A percentile compares a stretch with the other conserved stretches of the same genome.
phyloP scores from a whole-genome alignment of 1,140 invertebrate species.

The Yoshiicerus persimilis region DNA sequence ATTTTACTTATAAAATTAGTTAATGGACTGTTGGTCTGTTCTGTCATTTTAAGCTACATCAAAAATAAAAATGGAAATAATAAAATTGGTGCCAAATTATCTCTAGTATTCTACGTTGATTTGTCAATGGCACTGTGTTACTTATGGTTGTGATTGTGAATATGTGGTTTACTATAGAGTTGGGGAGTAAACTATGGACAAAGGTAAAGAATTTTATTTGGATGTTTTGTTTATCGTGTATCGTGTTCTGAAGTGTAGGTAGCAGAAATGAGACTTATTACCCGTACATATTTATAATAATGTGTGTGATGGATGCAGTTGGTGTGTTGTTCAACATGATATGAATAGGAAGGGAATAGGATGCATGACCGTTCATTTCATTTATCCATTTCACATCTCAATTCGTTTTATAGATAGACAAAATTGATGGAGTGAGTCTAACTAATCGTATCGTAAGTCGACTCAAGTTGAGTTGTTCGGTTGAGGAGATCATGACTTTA shows the following conservation, averaged over 20 bases:
- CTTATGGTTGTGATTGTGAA: too few species aligned
- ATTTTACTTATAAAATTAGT: too few species aligned
- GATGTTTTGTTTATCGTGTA: background rate
- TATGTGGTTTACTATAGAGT: too few species aligned
- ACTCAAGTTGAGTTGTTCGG: background rate
- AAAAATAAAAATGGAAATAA: background rate
- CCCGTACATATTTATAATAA: background rate
- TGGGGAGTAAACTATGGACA: background rate
- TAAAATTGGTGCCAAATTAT: background rate
- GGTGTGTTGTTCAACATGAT: background rate
- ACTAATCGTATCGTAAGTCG: background rate
- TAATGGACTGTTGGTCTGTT: background rate
- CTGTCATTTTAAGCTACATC: background rate
- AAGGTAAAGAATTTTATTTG: background rate
- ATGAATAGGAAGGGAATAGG: background rate
- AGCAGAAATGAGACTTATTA: background rate
- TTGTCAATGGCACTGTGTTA: too few species aligned
- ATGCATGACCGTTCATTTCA: slow-evolving; percentile 31
- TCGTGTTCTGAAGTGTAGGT: background rate
- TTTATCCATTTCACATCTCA: slow-evolving; percentile 20
- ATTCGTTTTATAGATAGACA: slow-evolving; percentile 4
- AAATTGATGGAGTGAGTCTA: background rate
- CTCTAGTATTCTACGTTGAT: background rate
- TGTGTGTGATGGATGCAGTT: background rate
- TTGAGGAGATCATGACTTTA: slow-evolving; percentile 40